Evolutionary conservation across 2,113 vertebrate genomes (phyloP).

Genomic region (Corythoichthys haematopterus): DNA sequence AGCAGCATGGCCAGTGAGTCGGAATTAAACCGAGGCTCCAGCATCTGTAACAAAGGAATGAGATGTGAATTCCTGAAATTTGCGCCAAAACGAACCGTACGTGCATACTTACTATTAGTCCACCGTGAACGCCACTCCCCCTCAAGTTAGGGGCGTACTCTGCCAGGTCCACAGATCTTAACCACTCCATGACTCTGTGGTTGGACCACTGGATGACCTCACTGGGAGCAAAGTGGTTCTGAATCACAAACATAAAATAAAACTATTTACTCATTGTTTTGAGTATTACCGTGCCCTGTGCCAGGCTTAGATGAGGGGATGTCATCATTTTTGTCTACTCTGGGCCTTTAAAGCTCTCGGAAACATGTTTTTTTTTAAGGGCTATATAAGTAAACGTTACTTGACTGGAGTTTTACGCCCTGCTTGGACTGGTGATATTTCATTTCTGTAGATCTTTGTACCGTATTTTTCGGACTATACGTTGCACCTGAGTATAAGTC

Average conservation of each 20-base stretch:
- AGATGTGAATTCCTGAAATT: background rate
- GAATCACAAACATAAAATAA: conserved; percentile 16
- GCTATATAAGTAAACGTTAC: too few relatives aligned
- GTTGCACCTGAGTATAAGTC: too few relatives aligned
- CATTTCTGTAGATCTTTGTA: too few relatives aligned
- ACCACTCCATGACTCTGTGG: conserved; percentile 97
- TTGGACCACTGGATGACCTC: conserved; percentile 98
- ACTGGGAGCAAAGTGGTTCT: conserved; percentile 78
- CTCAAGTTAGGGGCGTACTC: conserved; percentile 97
- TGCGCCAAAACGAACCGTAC: background rate
- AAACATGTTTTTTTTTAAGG: too few relatives aligned
- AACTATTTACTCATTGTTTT: background rate
- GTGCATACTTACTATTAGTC: conserved; percentile 84
- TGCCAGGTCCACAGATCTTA: conserved; percentile 90
- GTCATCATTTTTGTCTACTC: too few relatives aligned
- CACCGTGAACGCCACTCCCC: conserved; percentile 93
- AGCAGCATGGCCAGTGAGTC: conserved; percentile 91
- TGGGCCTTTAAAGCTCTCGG: too few relatives aligned
- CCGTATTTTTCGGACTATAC: too few relatives aligned
- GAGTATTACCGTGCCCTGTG: too few relatives aligned
- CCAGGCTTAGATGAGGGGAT: too few relatives aligned
- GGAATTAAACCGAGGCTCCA: conserved; percentile 88
- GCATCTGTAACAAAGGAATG: conserved; percentile 71
- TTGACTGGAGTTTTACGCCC: too few relatives aligned
- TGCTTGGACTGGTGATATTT: too few relatives aligned